Evolutionary conservation across 2,888 invertebrate genomes (phyloP), one percentile per base, ranked within the genome.

Genomic region (Drepana falcataria): DNA sequence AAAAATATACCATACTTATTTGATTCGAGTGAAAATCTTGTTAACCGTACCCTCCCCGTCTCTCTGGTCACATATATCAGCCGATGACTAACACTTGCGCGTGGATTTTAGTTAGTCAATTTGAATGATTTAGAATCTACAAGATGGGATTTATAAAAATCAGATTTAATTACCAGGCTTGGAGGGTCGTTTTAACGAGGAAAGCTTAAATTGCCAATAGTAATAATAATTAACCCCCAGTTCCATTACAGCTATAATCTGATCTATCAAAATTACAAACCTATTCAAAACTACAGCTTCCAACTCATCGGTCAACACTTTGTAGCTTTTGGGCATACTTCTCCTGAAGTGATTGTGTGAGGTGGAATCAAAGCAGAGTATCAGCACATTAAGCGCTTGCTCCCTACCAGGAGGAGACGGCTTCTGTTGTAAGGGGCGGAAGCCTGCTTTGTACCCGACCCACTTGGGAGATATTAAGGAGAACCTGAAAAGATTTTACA

Each of bases 281-380:
- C 95, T 95, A 66, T 95, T 91, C n/a, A 97, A 79, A 9, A 95
- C 90, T 35, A 93, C 83, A 2, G 93, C 93, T 21, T 92, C 83
- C 48, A 96, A 77, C 33, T 89, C 83, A 40, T 94, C 87, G 2
- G 87, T 93, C 52, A 97, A 77, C 75, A 93, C 95, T 9, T 92
- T 88, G 74, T 95, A 95, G 4, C 94, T 94, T 67, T 93, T 93
- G 0, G 96, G 96, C 60, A 97, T 82, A 73, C 95, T 95, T 35
- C 96, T 90, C 52, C 94, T 93, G 70, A 95, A 96, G 35, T 95
- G 94, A 83, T 96, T 95, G 48, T 94, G 92, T 1, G 97, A 97
- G 2, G 97, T 77, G 0, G 97, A 51, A 34, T 51, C 97, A 65
- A 96, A 95, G 1, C 96, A 96, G 63, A 96, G 93, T 91, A 97